Percentiles rank a stretch among this genome's conserved stretches.
Evolutionary conservation across 2,113 vertebrate genomes (phyloP).

Genomic region (Hoplias malabaricus): DNA sequence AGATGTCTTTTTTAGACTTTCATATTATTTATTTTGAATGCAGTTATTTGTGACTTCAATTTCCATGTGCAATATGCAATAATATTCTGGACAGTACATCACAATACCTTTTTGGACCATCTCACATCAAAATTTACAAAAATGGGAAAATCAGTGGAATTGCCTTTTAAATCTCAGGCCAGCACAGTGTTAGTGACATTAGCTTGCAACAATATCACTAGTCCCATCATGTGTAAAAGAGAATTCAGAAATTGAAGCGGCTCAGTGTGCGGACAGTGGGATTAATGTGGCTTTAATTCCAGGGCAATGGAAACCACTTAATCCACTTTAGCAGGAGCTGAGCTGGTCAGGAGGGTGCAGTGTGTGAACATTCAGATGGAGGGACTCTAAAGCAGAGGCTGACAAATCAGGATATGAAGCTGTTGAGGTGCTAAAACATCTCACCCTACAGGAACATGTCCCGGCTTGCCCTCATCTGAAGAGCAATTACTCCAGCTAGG

Average conservation of each 20-base stretch:
- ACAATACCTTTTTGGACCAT: no score
- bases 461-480: neutral
- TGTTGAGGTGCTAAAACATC: neutral
- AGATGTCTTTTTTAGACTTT: no score
- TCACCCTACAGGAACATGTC: neutral
- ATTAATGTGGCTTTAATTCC: constrained; percentile 27
- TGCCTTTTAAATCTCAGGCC: no score
- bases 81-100: no score
- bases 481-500: neutral
- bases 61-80: no score
- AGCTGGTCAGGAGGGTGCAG: neutral
- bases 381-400: neutral
- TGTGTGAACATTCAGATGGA: neutral
- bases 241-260: neutral
- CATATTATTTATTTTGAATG: no score
- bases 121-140: neutral
- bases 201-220: neutral
- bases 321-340: constrained; percentile 32
- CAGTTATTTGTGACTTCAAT: no score
- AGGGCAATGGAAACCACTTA: constrained; percentile 42
- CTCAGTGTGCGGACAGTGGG: constrained; percentile 24
- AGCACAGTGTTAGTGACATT: neutral
- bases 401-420: neutral
- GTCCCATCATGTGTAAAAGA: neutral
- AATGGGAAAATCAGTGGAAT: no score